phyloP scores from a whole-genome alignment of 1,140 invertebrate genomes.

The Ridgeia piscesae region DNA sequence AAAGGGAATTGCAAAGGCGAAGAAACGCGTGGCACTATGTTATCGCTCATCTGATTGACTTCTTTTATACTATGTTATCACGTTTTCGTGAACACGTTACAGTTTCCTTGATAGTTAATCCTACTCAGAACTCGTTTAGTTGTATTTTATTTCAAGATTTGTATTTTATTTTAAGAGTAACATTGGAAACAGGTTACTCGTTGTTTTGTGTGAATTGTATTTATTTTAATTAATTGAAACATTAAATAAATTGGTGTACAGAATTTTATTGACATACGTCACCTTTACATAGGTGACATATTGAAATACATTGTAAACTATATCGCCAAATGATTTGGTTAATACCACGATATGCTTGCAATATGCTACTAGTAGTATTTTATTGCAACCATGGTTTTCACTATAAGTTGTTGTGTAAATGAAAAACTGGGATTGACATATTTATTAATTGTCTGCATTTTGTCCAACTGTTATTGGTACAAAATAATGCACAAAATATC shows the following conservation, averaged over 20 bases:
- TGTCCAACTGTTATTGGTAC: neutral
- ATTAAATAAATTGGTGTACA: constrained; percentile 1
- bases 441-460: neutral
- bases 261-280: neutral
- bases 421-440: neutral
- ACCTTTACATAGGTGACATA: neutral
- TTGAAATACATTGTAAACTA: neutral
- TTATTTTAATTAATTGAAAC: constrained; percentile 11
- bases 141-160: constrained; percentile 2
- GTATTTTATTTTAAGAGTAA: constrained; percentile 7
- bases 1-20: neutral
- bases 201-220: constrained; percentile 11
- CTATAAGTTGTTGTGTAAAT: neutral
- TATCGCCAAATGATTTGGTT: neutral
- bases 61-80: neutral
- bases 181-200: constrained; percentile 3
- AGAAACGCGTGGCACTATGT: neutral
- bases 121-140: neutral
- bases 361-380: neutral
- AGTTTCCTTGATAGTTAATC: neutral
- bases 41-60: constrained; percentile 7
- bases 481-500: neutral
- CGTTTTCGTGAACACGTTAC: neutral
- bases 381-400: neutral
- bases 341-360: neutral